Evolutionary conservation across 1,140 invertebrate genomes (phyloP), one percentile per base, ranked within the genome.

Genomic region (Macrotrachela quadricornifera): DNA sequence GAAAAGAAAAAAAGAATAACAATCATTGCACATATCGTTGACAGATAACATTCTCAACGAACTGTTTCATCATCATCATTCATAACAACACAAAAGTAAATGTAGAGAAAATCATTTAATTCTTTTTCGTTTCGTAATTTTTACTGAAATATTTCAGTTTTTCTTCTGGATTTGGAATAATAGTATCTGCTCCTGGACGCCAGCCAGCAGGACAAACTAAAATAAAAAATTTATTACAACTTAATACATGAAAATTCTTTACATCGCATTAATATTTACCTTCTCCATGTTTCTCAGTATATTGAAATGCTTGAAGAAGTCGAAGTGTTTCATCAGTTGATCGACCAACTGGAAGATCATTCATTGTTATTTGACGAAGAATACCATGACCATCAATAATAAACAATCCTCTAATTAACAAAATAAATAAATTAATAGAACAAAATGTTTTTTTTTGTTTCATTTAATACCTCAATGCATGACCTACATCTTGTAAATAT

Each of bases 231-330:
- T n/a, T n/a, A n/a, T n/a, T n/a, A n/a, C n/a, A n/a, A n/a, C n/a
- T 21, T 14, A 41, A 49, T 44, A 37, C 4, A 55, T 37, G 50
- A 3, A 30, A 48, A 16, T 46, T 57, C 49, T n/a, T 49, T 66
- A 62, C 56, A 55, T 46, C 53, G 57, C 50, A 14, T 30, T 2
- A 11, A 15, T 46, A 12, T 1, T 46, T 21, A 13, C 10, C 15
- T 30, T n/a, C 13, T 12, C 13, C 30, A 12, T 14, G 13, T 21
- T n/a, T 13, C 62, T 90, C 86, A 4, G 83, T 86, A 65, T 82
- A 88, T 69, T 88, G 83, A 71, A 90, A 90, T 45, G 86, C 86
- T 73, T 90, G 83, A 0, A 91, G 81, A 21, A 91, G 67, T 61
- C 85, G 76, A 44, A 90, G 68, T 1, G 84, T 87, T 71, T 90